A percentile compares a stretch with the other conserved stretches of the same genome.
These are phyloP conservation scores for Pterois miles DNA, from an alignment of 2,797 vertebrate species.

Conservation along the genomic window DNA sequence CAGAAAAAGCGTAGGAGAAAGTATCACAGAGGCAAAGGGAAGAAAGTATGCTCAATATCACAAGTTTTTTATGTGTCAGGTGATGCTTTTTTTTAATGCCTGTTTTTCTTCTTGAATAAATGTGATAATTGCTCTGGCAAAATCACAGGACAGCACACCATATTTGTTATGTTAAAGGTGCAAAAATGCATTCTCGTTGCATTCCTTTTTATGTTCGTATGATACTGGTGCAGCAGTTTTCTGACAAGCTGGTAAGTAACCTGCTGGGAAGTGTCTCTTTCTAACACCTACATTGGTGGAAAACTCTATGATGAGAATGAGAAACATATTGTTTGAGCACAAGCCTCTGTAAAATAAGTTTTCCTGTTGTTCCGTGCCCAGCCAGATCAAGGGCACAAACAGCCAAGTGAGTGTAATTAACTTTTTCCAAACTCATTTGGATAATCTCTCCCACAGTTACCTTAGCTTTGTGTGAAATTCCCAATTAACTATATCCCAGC, in stretches of 20 bases:
- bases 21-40: slow-evolving; percentile 61
- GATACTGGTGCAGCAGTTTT: slow-evolving; percentile 50
- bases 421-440: slow-evolving; percentile 68
- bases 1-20: slow-evolving; percentile 72
- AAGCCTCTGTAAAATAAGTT: slow-evolving; percentile 43
- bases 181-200: slow-evolving; percentile 51
- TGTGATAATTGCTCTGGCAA: slow-evolving; percentile 81
- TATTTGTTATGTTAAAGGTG: slow-evolving; percentile 76
- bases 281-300: slow-evolving; percentile 21
- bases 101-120: slow-evolving; percentile 52
- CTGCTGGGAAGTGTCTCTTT: slow-evolving; percentile 53
- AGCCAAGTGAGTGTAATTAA: slow-evolving; percentile 69
- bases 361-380: slow-evolving; percentile 35
- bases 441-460: slow-evolving; percentile 69
- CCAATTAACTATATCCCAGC: slow-evolving; percentile 68
- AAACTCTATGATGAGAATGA: slow-evolving; percentile 37
- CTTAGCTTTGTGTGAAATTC: slow-evolving; percentile 70
- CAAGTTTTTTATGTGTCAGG: slow-evolving; percentile 72
- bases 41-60: slow-evolving; percentile 70
- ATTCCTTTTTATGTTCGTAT: slow-evolving; percentile 32
- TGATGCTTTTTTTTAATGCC: slow-evolving; percentile 49
- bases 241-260: slow-evolving; percentile 41
- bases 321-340: slow-evolving; percentile 46
- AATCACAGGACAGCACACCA: slow-evolving; percentile 67
- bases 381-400: slow-evolving; percentile 52